Evolutionary conservation across 2,113 vertebrate species (phyloP), one percentile per base, ranked within the genome.

Genomic region (Mus spicilegus): DNA sequence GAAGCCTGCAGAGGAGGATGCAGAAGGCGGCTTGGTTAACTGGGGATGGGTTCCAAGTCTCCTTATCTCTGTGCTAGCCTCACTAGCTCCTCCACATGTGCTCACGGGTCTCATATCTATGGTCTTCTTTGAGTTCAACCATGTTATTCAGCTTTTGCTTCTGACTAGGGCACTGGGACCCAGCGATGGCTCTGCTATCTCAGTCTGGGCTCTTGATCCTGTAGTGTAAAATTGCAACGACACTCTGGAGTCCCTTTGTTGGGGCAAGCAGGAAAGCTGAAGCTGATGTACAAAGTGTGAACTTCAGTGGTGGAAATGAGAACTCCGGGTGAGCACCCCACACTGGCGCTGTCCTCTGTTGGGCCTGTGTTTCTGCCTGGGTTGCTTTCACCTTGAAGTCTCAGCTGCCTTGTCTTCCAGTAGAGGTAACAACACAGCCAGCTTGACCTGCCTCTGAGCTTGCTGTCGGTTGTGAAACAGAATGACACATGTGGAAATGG

Each of bases 281-380:
- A 94, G 89, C 92, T 76, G 91, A 91, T 11, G 26, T 78, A 13
- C 39, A 89, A 91, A 94, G 89, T 46, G 36, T 94, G 94, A 58
- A 76, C 56, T 54, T 82, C 93, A 81, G 88, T 6, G 10, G 93
- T n/a, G 33, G 22, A 3, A 26, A 75, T 70, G 49, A 30, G 36
- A 8, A 10, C 42, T 12, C 1, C 0, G 16, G 78, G 58, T n/a
- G 24, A 42, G 26, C 8, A 67, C 22, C 17, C 16, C 39, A 58
- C 1, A 1, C 8, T 17, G 54, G 3, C 1, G 16, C 30, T 36
- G 39, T 8, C 73, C 28, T 51, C 7, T 2, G 8, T 51, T n/a
- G 49, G 56, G 22, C 10, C 2, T 7, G 8, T 5, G 65, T 16
- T 65, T 54, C 42, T 58, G 92, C 54, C 33, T 28, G 87, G 72